Conservation (phyloP, 2,888 invertebrate genomes). For the Phengaris arion region DNA sequence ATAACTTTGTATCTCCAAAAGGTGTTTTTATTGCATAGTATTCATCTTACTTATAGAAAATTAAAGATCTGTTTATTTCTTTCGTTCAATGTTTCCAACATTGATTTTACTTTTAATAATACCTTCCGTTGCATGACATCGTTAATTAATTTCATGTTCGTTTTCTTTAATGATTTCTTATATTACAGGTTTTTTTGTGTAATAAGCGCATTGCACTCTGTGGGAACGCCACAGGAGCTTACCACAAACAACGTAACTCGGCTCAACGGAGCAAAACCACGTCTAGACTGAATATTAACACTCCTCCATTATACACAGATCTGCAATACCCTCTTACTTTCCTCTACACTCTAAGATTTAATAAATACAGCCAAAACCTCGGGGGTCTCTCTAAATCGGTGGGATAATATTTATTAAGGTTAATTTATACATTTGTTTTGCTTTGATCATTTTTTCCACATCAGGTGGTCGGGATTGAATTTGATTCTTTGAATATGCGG, state of each 20-base stretch:
- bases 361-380: slow-evolving; percentile 32
- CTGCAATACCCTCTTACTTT: slow-evolving; percentile 54
- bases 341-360: slow-evolving; percentile 44
- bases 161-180: slow-evolving; percentile 47
- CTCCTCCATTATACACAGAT: slow-evolving; percentile 55
- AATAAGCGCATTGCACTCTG: slow-evolving; percentile 56
- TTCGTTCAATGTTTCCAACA: background rate
- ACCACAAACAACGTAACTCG: slow-evolving; percentile 57
- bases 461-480: slow-evolving; percentile 56
- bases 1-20: background rate
- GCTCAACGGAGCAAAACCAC: slow-evolving; percentile 65
- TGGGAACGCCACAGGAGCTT: slow-evolving; percentile 70
- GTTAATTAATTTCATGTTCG: slow-evolving; percentile 41
- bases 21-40: background rate
- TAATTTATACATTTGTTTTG: slow-evolving; percentile 46
- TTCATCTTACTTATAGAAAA: background rate
- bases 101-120: slow-evolving; percentile 4
- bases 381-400: slow-evolving; percentile 48
- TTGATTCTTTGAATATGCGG: slow-evolving; percentile 11
- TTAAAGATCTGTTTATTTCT: background rate
- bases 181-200: slow-evolving; percentile 52
- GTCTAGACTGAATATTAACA: slow-evolving; percentile 67
- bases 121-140: slow-evolving; percentile 20
- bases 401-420: slow-evolving; percentile 48
- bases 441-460: slow-evolving; percentile 47